Base-by-base conservation (phyloP, 2,113 vertebrate genomes). In the Morone saxatilis region DNA sequence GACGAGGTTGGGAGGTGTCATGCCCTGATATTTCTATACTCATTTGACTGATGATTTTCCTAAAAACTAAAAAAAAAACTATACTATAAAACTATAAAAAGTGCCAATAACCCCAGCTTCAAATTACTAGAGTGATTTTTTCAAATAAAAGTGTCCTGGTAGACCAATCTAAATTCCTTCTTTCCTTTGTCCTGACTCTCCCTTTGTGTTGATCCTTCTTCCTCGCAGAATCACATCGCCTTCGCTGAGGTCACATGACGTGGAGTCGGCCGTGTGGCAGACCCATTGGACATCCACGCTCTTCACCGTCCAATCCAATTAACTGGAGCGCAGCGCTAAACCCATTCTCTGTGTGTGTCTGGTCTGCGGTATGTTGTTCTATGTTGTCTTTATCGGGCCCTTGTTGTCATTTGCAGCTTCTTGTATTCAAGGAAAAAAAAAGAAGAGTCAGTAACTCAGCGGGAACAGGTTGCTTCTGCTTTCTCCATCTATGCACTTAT, bases 201-300 rank as follows among this genome's bases (percentile, higher is more conserved):
- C 1, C 7, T n/a, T 43, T 7, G 1, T 80, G 25, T n/a, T 80
- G n/a, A 31, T 38, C 31, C 48, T 48, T 17, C 13, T 12, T 56
- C 1, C 43, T 48, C 76, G 9, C 93, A 99, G 98, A 99, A 99
- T 96, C 98, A 99, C 96, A 96, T 99, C 97, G 94, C 97, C 96
- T 99, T 99, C 93, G 96, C 97, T 85, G 98, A 99, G 96, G 97
- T 99, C 97, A 99, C 98, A 99, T 99, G 98, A 99, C 97, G 95
- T 95, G 94, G 97, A 97, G 10, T 95, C 95, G 56, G 96, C 96
- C 14, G 96, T 95, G 19, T 94, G 95, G 94, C 97, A 97, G 76
- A 96, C 97, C 86, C 98, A 98, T 63, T 98, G 98, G 97, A 97
- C 98, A 69, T 98, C 98, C 90, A 97, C 97, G 78, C 96, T 98